A percentile compares a stretch with the other conserved stretches of the same genome.
Conservation (phyloP, 2,888 invertebrate species). For the Bombyx huttoni region DNA sequence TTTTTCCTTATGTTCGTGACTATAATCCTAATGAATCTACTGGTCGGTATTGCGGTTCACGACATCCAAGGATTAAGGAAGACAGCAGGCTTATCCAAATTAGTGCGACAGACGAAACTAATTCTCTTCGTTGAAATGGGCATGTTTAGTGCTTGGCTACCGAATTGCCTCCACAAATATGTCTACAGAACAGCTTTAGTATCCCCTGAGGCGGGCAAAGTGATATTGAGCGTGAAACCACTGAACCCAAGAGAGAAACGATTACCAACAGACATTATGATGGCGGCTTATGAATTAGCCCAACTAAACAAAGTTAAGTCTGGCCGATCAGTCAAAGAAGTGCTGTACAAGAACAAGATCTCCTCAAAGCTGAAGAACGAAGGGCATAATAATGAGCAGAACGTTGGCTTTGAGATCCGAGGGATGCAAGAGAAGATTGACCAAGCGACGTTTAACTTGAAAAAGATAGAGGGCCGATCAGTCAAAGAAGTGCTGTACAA, state of each 20-base stretch:
- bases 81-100: conserved; percentile 86
- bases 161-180: conserved; percentile 80
- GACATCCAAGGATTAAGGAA: conserved; percentile 89
- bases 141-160: conserved; percentile 82
- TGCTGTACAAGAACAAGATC: conserved; percentile 71
- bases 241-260: conserved; percentile 86
- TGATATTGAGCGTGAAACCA: conserved; percentile 86
- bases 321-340: conserved; percentile 75
- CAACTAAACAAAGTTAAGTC: conserved; percentile 79
- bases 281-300: conserved; percentile 85
- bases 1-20: conserved; percentile 87
- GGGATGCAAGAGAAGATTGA: conserved; percentile 79
- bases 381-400: conserved; percentile 44
- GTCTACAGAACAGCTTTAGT: conserved; percentile 85
- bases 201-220: conserved; percentile 85
- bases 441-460: conserved; percentile 78
- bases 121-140: conserved; percentile 88
- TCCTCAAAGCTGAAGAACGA: conserved; percentile 76
- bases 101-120: conserved; percentile 87
- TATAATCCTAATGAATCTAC: conserved; percentile 86
- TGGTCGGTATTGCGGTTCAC: conserved; percentile 90
- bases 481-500: conserved; percentile 73
- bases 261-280: conserved; percentile 82
- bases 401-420: conserved; percentile 70
- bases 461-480: conserved; percentile 78